Conservation (phyloP, 2,888 invertebrate genomes). For the Hoplodrina ambigua region DNA sequence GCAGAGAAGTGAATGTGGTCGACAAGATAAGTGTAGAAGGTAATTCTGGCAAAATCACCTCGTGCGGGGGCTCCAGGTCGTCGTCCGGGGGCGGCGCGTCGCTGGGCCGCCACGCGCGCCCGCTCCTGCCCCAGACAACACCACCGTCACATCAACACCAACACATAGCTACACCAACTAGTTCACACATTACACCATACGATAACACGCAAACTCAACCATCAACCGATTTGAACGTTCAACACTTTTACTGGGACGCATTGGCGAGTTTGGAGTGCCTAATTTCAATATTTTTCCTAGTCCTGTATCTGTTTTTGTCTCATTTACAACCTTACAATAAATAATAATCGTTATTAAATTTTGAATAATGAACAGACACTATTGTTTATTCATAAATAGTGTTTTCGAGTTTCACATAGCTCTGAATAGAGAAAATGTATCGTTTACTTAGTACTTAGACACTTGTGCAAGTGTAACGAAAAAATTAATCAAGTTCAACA, state of each 20-base stretch:
- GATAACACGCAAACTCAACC: conserved; percentile 54
- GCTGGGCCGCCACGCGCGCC: conserved; percentile 84
- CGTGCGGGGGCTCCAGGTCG: conserved; percentile 86
- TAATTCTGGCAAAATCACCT: conserved; percentile 91
- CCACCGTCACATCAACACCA: conserved; percentile 75
- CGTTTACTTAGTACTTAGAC: conserved; percentile 22
- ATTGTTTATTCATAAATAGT: conserved; percentile 13
- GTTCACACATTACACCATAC: conserved; percentile 59
- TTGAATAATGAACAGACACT: neutral
- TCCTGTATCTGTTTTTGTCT: conserved; percentile 6
- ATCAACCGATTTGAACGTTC: conserved; percentile 42
- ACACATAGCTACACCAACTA: conserved; percentile 66
- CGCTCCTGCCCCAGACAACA: conserved; percentile 88
- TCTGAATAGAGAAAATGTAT: conserved; percentile 6
- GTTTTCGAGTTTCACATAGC: neutral
- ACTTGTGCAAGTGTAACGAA: conserved; percentile 28
- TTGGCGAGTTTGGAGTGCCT: conserved; percentile 23
- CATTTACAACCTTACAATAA: conserved; percentile 5
- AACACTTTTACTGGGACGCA: conserved; percentile 21
- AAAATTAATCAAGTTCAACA: conserved; percentile 9
- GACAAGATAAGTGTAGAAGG: conserved; percentile 84
- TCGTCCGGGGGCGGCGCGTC: conserved; percentile 85
- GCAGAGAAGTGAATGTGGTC: conserved; percentile 84
- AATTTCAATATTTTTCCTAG: conserved; percentile 8
- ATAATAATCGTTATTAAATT: neutral